These are phyloP conservation scores for Adineta ricciae DNA, from an alignment of 2,888 invertebrate genomes.

Conservation along the genomic window DNA sequence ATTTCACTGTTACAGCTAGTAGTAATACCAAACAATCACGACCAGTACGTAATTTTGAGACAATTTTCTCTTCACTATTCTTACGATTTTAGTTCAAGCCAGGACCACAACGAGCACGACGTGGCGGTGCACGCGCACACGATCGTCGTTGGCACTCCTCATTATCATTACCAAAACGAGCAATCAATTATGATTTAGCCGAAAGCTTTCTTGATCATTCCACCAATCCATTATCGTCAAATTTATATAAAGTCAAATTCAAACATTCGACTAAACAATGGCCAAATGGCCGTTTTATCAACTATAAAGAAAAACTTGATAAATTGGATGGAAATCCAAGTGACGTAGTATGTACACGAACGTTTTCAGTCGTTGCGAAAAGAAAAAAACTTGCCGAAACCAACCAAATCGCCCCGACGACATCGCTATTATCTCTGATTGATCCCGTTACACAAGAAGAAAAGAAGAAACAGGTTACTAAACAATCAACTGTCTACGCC, in stretches of 20 bases:
- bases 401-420: neutral
- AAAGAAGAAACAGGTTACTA: neutral
- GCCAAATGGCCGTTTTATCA: neutral
- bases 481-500: neutral
- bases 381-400: neutral
- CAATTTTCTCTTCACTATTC: neutral
- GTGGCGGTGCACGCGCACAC: neutral
- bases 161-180: neutral
- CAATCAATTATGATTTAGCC: neutral
- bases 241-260: neutral
- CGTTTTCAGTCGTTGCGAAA: neutral
- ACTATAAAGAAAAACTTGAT: neutral
- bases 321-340: neutral
- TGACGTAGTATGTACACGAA: neutral
- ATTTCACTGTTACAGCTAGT: neutral
- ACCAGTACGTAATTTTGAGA: neutral
- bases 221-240: neutral
- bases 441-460: neutral
- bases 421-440: neutral
- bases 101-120: neutral
- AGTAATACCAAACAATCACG: neutral
- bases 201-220: slow-evolving; percentile 19
- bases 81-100: neutral
- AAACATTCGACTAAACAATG: neutral
- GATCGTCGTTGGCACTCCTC: neutral